phyloP scores from a whole-genome alignment of 2,797 vertebrate species.

The Phylloscopus collybita region DNA sequence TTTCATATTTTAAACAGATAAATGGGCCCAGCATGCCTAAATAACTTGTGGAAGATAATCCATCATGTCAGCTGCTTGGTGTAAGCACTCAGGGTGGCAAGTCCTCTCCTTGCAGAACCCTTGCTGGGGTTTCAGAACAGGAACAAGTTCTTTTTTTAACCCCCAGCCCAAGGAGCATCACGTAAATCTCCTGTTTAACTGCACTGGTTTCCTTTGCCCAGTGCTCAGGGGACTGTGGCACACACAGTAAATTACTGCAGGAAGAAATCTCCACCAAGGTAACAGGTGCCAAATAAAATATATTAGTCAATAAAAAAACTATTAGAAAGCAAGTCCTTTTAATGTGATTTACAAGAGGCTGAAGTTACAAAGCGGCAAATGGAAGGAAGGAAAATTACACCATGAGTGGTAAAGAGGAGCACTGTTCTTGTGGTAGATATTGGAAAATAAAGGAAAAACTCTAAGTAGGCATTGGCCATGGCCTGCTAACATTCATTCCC shows the following conservation, averaged over 20 bases:
- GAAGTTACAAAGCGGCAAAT: conserved; percentile 35
- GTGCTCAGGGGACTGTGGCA: conserved; percentile 18
- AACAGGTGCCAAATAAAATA: conserved; percentile 56
- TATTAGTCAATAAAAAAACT: conserved; percentile 65
- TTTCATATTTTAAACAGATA: conserved; percentile 26
- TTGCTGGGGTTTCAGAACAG: background rate
- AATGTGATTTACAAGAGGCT: conserved; percentile 59
- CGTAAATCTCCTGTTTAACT: conserved; percentile 44
- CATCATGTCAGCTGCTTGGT: background rate
- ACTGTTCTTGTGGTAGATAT: background rate
- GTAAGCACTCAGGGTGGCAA: background rate
- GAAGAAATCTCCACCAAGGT: conserved; percentile 53
- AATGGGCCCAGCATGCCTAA: background rate
- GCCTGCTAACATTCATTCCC: background rate
- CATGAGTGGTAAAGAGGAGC: background rate
- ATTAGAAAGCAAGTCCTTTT: conserved; percentile 57
- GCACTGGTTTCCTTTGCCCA: conserved; percentile 22
- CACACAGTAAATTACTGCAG: conserved; percentile 31
- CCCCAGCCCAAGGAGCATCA: background rate
- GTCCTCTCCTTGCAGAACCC: background rate
- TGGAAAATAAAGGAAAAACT: conserved; percentile 12
- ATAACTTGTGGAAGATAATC: background rate
- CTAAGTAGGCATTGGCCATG: background rate
- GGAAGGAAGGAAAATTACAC: conserved; percentile 36
- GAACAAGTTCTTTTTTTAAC: background rate